Evolutionary conservation across 2,797 vertebrate genomes (phyloP).

Genomic region (Anguilla megastoma): DNA sequence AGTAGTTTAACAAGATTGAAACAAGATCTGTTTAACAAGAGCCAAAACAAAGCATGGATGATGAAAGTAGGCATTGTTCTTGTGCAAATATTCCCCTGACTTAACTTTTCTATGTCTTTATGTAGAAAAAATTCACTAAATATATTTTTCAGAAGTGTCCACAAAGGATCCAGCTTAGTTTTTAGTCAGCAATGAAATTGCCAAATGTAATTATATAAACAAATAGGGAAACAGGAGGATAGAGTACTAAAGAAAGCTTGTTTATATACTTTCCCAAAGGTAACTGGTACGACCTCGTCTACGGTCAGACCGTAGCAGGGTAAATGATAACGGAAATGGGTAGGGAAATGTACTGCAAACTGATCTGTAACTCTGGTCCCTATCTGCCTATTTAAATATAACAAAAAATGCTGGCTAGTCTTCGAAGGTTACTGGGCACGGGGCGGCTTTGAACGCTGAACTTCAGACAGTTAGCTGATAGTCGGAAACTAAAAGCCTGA

Average conservation of each 20-base stretch:
- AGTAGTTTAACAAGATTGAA: background rate
- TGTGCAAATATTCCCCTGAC: constrained; percentile 18
- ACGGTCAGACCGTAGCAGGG: too few species aligned
- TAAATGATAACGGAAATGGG: too few species aligned
- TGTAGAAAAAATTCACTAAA: constrained; percentile 27
- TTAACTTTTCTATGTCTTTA: constrained; percentile 1
- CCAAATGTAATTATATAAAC: constrained; percentile 54
- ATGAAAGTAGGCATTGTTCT: constrained; percentile 33
- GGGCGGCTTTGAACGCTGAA: too few species aligned
- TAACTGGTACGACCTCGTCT: background rate
- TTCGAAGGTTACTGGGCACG: too few species aligned
- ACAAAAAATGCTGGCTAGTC: too few species aligned
- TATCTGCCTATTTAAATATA: too few species aligned
- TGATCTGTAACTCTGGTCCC: too few species aligned
- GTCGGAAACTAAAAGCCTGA: too few species aligned
- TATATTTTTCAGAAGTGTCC: constrained; percentile 38
- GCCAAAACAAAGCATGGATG: background rate
- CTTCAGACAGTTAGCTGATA: too few species aligned
- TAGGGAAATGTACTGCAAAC: too few species aligned
- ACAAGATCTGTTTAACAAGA: constrained; percentile 7
- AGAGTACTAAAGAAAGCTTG: constrained; percentile 60
- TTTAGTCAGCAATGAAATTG: constrained; percentile 40
- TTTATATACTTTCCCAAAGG: constrained; percentile 57
- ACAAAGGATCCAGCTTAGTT: constrained; percentile 25
- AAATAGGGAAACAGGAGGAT: constrained; percentile 44